A percentile compares a stretch with the other conserved stretches of the same genome.
phyloP scores from a whole-genome alignment of 1,140 invertebrate species.

The Zaprionus africanus region DNA sequence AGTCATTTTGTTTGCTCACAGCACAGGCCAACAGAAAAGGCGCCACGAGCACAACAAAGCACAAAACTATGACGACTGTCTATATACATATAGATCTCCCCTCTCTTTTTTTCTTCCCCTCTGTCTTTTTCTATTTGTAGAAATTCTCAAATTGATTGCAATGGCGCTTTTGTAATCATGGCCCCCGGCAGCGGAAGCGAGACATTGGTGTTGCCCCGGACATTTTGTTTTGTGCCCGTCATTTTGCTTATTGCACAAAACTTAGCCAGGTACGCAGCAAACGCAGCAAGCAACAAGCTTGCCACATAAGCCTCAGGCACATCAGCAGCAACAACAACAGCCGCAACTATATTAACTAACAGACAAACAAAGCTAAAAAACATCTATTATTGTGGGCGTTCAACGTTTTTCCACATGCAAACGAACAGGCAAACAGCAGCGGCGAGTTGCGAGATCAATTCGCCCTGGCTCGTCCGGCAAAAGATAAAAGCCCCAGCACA shows the following conservation, averaged over 20 bases:
- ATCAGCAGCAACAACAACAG: conserved; percentile 28
- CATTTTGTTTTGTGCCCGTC: conserved; percentile 84
- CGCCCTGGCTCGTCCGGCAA: conserved; percentile 15
- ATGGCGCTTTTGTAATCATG: conserved; percentile 53
- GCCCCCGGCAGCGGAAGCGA: conserved; percentile 58
- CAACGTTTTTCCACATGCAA: conserved; percentile 83
- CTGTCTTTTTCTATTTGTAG: conserved; percentile 6
- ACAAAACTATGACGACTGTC: conserved; percentile 39
- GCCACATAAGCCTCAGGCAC: conserved; percentile 19
- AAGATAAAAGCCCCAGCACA: conserved; percentile 46
- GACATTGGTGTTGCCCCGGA: conserved; percentile 57
- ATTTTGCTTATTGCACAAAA: conserved; percentile 84
- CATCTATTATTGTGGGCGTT: conserved; percentile 83
- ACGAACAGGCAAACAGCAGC: conserved; percentile 75
- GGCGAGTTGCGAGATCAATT: conserved; percentile 27
- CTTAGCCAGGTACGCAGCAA: conserved; percentile 70
- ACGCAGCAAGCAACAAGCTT: background rate
- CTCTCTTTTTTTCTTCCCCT: background rate
- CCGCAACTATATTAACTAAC: conserved; percentile 59
- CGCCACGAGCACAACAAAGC: conserved; percentile 34
- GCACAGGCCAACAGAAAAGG: conserved; percentile 80
- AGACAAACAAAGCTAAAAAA: conserved; percentile 57
- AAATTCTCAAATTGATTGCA: conserved; percentile 48
- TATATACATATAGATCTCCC: background rate
- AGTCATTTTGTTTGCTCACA: conserved; percentile 84